Base-by-base conservation (phyloP, 2,113 vertebrate genomes). In the Synchiropus splendidus region DNA sequence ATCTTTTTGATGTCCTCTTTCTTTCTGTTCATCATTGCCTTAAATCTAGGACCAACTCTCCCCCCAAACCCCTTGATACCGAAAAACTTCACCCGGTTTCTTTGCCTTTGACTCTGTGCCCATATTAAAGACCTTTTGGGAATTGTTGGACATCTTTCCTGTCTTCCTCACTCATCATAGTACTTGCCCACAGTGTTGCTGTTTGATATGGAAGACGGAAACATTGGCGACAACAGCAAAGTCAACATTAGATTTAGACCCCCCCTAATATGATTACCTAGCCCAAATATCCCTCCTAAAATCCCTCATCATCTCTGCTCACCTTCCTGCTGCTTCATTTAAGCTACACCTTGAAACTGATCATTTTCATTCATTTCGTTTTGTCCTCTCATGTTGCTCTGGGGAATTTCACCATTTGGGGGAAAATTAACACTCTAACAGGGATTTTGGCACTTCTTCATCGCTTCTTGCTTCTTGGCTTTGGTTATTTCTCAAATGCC, bases 351-450 rank as follows among this genome's bases (percentile, higher is more conserved):
- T 71, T 61, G 58, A 61, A 55, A 51, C 66, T 64, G 67, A 70
- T 80, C 68, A 72, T 66, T 68, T 70, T 61, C 50, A 59, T 72
- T 64, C 16, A 58, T 67, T 65, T 79, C 59, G 50, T 68, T 67
- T 67, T 68, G 36, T 72, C 73, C 51, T 83, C 85, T 85, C 78
- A 57, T 68, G 81, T 78, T 83, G 82, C 61, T 70, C 60, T 71
- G 80, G 76, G 51, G 81, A 30, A 51, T 49, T 78, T 77, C 49
- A 54, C 59, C 38, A 53, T 74, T 72, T 67, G 55, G 77, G 77
- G 75, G 59, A 83, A 70, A 81, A 86, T 88, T 85, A 86, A 91
- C 86, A 89, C 86, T 90, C 84, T 84, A 87, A 90, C 86, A 74
- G 86, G 87, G 87, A 72, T 81, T 81, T 82, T 87, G 79, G 64